phyloP scores from a whole-genome alignment of 2,797 vertebrate genomes.

The Fistularia commersonii region DNA sequence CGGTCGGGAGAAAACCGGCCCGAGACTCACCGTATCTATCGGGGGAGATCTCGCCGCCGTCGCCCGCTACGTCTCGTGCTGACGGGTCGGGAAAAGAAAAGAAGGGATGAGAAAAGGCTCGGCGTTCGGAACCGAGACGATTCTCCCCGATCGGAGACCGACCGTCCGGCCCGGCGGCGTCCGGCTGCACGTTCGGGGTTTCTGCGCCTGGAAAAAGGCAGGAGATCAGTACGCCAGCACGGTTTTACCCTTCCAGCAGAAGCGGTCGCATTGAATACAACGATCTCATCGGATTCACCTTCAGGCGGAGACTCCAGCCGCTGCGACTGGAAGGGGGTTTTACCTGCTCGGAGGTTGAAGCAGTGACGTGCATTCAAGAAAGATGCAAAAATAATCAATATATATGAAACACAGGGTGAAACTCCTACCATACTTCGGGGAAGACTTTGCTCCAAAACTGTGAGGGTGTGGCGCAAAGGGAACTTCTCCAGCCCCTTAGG shows the following conservation, averaged over 20 bases:
- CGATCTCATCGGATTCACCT: slow-evolving; percentile 32
- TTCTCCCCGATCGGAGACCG: too few species aligned
- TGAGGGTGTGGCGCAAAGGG: slow-evolving; percentile 36
- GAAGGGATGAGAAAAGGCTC: neutral
- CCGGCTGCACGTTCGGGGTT: too few species aligned
- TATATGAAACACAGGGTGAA: neutral
- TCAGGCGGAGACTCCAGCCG: slow-evolving; percentile 48
- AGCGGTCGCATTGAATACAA: slow-evolving; percentile 7
- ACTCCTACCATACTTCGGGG: slow-evolving; percentile 48
- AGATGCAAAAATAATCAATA: neutral
- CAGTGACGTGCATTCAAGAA: neutral
- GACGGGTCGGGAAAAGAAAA: neutral
- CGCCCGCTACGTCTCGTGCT: slow-evolving; percentile 45
- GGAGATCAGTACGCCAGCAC: too few species aligned
- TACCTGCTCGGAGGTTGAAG: slow-evolving; percentile 22
- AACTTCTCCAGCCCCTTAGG: slow-evolving; percentile 31
- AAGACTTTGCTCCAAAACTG: slow-evolving; percentile 37
- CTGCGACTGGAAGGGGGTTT: slow-evolving; percentile 41
- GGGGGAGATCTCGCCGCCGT: slow-evolving; percentile 29
- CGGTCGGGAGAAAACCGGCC: slow-evolving; percentile 1
- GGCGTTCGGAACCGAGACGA: too few species aligned
- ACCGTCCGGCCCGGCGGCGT: too few species aligned
- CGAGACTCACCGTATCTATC: slow-evolving; percentile 44
- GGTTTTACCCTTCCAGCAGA: too few species aligned
- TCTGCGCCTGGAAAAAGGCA: too few species aligned